These are phyloP conservation scores for Daktulosphaira vitifoliae DNA, from an alignment of 1,140 invertebrate species.

Conservation along the genomic window DNA sequence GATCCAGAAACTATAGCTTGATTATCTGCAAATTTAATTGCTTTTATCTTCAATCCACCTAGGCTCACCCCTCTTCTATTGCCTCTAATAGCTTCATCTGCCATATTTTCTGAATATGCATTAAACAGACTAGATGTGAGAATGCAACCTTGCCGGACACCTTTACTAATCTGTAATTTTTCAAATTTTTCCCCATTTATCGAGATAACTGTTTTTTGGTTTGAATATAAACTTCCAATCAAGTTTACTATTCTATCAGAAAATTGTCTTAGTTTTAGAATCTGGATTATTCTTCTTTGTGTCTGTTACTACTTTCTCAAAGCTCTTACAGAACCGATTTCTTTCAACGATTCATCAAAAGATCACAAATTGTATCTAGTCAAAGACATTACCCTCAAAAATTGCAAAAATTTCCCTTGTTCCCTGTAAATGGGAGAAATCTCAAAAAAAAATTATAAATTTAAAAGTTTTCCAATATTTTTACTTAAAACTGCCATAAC, in stretches of 20 bases:
- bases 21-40: conserved; percentile 34
- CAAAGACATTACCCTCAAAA: no score
- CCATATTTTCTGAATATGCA: conserved; percentile 38
- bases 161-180: conserved; percentile 36
- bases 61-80: conserved; percentile 25
- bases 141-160: conserved; percentile 41
- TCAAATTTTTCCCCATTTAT: conserved; percentile 26
- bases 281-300: conserved; percentile 1
- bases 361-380: no score
- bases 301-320: no score
- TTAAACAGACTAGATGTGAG: conserved; percentile 42
- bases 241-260: conserved; percentile 3
- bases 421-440: no score
- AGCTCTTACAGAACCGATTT: no score
- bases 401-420: no score
- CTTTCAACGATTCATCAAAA: no score
- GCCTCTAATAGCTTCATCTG: conserved; percentile 30
- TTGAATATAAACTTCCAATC: conserved; percentile 6
- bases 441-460: no score
- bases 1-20: conserved; percentile 12
- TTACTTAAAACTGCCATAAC: no score
- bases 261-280: not conserved
- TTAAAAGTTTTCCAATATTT: no score
- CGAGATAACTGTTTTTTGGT: not conserved
- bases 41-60: conserved; percentile 23